These are phyloP conservation scores for Brenthis daphne DNA, from an alignment of 2,888 invertebrate genomes.

Conservation along the genomic window DNA sequence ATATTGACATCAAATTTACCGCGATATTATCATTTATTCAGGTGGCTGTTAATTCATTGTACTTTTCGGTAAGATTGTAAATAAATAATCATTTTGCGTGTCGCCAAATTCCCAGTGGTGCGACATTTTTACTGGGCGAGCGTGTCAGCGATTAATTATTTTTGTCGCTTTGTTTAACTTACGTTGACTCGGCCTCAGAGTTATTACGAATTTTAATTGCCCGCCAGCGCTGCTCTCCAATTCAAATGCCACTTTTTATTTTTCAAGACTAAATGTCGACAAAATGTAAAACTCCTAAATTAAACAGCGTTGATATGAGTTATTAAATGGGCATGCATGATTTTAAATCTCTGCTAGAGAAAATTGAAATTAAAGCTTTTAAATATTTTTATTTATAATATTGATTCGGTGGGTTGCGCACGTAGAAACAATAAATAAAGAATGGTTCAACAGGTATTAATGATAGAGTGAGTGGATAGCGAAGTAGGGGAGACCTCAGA, in stretches of 20 bases:
- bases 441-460: too few species aligned
- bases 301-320: neutral
- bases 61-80: constrained; percentile 61
- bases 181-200: constrained; percentile 69
- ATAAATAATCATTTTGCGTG: constrained; percentile 54
- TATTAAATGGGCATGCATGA: too few species aligned
- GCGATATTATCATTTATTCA: constrained; percentile 82
- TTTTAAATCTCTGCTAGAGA: too few species aligned
- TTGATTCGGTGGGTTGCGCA: too few species aligned
- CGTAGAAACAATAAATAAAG: too few species aligned
- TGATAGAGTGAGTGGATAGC: too few species aligned
- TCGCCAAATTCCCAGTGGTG: constrained; percentile 45
- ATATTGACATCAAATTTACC: constrained; percentile 83
- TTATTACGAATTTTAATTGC: constrained; percentile 76
- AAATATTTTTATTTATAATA: too few species aligned
- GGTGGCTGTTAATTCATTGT: constrained; percentile 74
- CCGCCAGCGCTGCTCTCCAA: constrained; percentile 53
- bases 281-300: constrained; percentile 9
- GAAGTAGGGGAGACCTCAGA: too few species aligned
- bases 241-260: constrained; percentile 53
- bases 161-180: constrained; percentile 73
- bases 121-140: constrained; percentile 52
- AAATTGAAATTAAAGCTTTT: too few species aligned
- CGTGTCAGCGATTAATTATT: constrained; percentile 72
- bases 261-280: constrained; percentile 34